These are phyloP conservation scores for Parotia lawesii DNA, from an alignment of 2,113 vertebrate genomes.

Conservation along the genomic window DNA sequence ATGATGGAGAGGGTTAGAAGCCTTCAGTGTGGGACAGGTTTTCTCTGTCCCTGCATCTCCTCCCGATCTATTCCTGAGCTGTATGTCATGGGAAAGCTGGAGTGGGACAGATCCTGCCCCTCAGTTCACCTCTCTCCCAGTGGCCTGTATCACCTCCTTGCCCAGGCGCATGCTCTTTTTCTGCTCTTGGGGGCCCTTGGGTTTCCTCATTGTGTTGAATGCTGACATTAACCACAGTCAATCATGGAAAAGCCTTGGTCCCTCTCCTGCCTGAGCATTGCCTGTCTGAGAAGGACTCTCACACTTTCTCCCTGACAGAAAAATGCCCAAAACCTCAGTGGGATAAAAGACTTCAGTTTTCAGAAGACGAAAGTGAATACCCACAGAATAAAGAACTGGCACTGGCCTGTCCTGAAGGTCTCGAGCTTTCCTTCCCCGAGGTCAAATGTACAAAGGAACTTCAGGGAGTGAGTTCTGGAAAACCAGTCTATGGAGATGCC, in stretches of 20 bases:
- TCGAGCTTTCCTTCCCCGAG: fast-evolving
- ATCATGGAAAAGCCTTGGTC: background rate
- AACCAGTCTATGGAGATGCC: fast-evolving
- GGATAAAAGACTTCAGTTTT: background rate
- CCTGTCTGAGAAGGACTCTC: background rate
- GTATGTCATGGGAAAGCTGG: background rate
- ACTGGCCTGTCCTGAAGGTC: background rate
- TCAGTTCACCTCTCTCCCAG: background rate
- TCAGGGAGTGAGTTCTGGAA: fast-evolving
- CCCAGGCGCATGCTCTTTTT: background rate
- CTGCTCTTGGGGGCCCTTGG: background rate
- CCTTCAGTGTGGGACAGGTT: background rate
- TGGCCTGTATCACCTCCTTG: background rate
- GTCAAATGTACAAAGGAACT: background rate
- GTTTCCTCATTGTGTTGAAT: background rate
- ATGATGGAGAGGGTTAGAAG: background rate
- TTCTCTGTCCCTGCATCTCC: background rate
- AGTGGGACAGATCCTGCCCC: background rate
- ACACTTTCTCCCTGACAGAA: background rate
- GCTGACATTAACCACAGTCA: background rate
- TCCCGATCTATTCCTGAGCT: background rate
- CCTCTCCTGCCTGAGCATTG: background rate
- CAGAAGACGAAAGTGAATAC: fast-evolving
- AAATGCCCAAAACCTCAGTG: background rate
- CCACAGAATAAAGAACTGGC: background rate